Evolutionary conservation across 2,797 vertebrate genomes (phyloP).

Genomic region (Crenichthys baileyi): DNA sequence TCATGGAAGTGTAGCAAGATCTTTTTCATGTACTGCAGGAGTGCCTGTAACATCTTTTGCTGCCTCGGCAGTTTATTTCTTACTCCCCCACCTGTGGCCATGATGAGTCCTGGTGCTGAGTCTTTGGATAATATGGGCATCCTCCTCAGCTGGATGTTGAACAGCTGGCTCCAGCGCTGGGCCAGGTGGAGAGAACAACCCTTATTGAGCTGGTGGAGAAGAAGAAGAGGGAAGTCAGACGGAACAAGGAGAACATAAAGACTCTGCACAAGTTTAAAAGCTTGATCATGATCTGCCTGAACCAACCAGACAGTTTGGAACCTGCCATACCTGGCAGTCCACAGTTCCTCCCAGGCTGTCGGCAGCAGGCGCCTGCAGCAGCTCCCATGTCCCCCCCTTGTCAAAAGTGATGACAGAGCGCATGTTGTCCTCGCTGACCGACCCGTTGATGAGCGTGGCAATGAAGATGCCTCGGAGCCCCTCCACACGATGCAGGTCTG

Average conservation of each 20-base stretch:
- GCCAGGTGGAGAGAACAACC: conserved; percentile 97
- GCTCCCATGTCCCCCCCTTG: conserved; percentile 98
- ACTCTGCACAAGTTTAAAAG: background rate
- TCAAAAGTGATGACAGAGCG: conserved; percentile 97
- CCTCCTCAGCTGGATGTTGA: conserved; percentile 93
- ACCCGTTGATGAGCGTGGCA: conserved; percentile 92
- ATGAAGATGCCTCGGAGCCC: conserved; percentile 94
- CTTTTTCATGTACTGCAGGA: no score
- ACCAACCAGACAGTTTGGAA: background rate
- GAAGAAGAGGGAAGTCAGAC: background rate
- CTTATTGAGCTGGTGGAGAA: conserved; percentile 81
- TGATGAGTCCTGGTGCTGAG: conserved; percentile 93
- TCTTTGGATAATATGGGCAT: conserved; percentile 97
- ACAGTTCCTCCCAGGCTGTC: conserved; percentile 90
- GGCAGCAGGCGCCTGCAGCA: conserved; percentile 88
- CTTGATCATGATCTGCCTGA: no score
- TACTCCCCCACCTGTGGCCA: conserved; percentile 89
- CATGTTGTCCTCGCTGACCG: conserved; percentile 95
- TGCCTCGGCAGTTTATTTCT: no score
- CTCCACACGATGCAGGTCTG: conserved; percentile 93
- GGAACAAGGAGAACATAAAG: background rate
- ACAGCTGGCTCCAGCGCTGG: conserved; percentile 94
- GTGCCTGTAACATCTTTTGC: no score
- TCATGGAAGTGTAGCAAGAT: no score
- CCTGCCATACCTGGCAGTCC: conserved; percentile 86